Evolutionary conservation across 2,797 vertebrate species (phyloP).

Genomic region (Mionectes olivaceus): DNA sequence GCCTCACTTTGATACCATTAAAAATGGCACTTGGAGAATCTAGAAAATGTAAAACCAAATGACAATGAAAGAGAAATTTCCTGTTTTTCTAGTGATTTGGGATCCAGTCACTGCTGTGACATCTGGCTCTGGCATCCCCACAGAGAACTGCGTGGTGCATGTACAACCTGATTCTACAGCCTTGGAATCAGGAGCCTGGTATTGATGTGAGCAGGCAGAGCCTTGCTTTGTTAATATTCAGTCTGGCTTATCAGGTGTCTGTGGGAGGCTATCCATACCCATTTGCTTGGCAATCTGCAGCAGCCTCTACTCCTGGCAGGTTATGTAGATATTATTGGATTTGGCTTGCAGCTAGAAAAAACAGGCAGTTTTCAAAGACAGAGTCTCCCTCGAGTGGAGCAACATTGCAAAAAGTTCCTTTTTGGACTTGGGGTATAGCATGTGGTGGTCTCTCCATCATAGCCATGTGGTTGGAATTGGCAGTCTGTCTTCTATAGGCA

Average conservation of each 20-base stretch:
- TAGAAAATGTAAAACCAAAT: not conserved
- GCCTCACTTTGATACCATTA: not conserved
- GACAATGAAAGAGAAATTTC: not conserved
- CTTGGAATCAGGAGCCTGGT: not conserved
- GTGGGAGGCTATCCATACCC: constrained; percentile 5
- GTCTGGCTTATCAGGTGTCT: not conserved
- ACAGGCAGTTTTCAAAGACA: not conserved
- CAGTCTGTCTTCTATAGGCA: not conserved
- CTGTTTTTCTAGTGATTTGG: not conserved
- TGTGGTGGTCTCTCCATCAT: not conserved
- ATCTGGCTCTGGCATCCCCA: not conserved
- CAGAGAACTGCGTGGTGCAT: fast-evolving
- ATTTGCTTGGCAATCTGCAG: not conserved
- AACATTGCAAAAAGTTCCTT: not conserved
- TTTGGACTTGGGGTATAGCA: not conserved
- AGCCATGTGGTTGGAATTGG: not conserved
- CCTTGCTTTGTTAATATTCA: not conserved
- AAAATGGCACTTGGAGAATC: not conserved
- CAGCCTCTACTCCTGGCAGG: not conserved
- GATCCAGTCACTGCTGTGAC: not conserved
- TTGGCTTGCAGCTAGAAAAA: not conserved
- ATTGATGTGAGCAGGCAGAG: not conserved
- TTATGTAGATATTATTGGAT: not conserved
- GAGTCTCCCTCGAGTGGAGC: not conserved
- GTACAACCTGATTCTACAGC: fast-evolving